Percentiles rank a stretch among this genome's conserved stretches.
phyloP scores from a whole-genome alignment of 2,888 invertebrate genomes.

The Anoplius nigerrimus region DNA sequence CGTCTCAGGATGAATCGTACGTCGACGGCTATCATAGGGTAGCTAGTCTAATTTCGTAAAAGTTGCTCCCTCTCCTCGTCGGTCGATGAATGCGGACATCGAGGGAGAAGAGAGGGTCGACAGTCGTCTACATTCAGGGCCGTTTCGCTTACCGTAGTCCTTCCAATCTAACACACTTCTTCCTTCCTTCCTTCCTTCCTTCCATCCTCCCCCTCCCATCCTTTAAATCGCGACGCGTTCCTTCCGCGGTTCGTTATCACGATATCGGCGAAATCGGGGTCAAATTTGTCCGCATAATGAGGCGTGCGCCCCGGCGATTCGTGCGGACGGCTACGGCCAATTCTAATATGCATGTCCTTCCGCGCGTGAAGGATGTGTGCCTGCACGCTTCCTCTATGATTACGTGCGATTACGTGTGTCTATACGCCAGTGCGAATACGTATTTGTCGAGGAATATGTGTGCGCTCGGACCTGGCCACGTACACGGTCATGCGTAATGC shows the following conservation, averaged over 20 bases:
- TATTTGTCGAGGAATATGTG: not conserved
- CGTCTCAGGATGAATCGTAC: too few species aligned
- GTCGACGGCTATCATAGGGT: slow-evolving; percentile 26
- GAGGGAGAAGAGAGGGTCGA: slow-evolving; percentile 6
- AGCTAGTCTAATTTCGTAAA: slow-evolving; percentile 15
- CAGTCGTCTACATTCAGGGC: slow-evolving; percentile 36
- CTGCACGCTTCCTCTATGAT: slow-evolving; percentile 2
- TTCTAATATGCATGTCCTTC: slow-evolving; percentile 38
- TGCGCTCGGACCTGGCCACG: too few species aligned
- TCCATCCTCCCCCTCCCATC: not conserved
- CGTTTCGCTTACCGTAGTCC: slow-evolving; percentile 21
- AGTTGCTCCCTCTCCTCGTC: too few species aligned
- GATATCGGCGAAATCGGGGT: slow-evolving; percentile 52
- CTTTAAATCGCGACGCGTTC: not conserved
- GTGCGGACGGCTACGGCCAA: slow-evolving; percentile 3
- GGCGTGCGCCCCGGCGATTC: slow-evolving; percentile 25
- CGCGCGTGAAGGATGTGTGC: slow-evolving; percentile 22
- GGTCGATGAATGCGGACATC: too few species aligned
- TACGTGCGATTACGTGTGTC: not conserved
- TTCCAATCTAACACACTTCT: too few species aligned
- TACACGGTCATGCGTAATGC: too few species aligned
- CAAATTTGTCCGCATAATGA: slow-evolving; percentile 60
- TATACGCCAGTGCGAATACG: not conserved
- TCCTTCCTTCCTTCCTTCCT: too few species aligned
- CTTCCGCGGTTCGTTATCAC: slow-evolving; percentile 45